Evolutionary conservation across 2,888 invertebrate species (phyloP).

Genomic region (Seira ritae): DNA sequence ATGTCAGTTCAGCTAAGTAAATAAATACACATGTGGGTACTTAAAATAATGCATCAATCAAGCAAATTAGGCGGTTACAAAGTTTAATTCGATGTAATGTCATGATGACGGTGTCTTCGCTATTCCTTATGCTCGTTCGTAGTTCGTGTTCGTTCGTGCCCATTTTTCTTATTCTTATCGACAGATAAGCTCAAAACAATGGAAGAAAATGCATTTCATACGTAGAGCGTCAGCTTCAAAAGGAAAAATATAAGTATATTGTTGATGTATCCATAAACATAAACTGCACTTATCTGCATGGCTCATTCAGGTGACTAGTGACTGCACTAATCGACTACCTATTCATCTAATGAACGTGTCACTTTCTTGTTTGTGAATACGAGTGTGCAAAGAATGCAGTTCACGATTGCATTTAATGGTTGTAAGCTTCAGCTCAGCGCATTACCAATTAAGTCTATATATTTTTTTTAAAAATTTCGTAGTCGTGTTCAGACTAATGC

Average conservation of each 20-base stretch:
- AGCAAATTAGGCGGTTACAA: not conserved
- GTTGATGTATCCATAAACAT: not conserved
- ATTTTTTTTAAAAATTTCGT: too few species aligned
- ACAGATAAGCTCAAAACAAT: not conserved
- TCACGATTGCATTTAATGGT: too few species aligned
- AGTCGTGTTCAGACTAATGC: too few species aligned
- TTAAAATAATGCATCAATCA: not conserved
- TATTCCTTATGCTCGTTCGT: not conserved
- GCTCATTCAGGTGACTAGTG: not conserved
- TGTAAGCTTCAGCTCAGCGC: too few species aligned
- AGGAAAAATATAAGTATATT: not conserved
- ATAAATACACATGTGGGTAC: not conserved
- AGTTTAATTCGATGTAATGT: not conserved
- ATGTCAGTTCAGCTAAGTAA: too few species aligned
- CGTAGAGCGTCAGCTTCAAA: not conserved
- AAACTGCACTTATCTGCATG: not conserved
- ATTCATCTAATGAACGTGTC: not conserved
- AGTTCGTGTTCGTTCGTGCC: not conserved
- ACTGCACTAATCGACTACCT: not conserved
- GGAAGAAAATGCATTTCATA: not conserved
- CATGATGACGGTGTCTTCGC: not conserved
- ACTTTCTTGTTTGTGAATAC: not conserved
- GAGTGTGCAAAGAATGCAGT: too few species aligned
- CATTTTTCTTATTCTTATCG: not conserved
- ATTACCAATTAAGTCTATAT: too few species aligned